Evolutionary conservation across 2,888 invertebrate genomes (phyloP).

Genomic region (Stramonita haemastoma): DNA sequence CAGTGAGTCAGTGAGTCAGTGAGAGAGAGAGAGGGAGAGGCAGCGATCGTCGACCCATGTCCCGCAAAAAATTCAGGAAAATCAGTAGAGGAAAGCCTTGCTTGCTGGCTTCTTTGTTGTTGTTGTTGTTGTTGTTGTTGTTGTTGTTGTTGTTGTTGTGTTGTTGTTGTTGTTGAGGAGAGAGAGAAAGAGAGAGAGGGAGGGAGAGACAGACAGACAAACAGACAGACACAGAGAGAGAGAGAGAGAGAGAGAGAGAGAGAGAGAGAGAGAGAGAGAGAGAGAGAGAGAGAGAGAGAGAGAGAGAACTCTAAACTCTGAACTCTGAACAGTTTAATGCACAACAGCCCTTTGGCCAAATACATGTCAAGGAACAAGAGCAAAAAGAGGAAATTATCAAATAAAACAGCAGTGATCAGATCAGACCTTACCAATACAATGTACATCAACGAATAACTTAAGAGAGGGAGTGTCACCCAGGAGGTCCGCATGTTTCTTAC

Average conservation of each 20-base stretch:
- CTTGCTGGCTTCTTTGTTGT: no score
- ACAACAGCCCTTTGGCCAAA: no score
- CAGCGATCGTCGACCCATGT: slow-evolving; percentile 87
- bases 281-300: not conserved
- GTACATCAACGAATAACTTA: no score
- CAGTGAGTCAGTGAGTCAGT: not conserved
- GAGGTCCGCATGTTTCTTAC: no score
- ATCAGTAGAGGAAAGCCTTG: slow-evolving; percentile 80
- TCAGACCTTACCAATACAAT: no score
- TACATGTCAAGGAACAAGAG: no score
- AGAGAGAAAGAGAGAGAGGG: not conserved
- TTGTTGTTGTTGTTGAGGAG: not conserved
- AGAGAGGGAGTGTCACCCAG: no score
- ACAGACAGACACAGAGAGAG: not conserved
- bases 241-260: not conserved
- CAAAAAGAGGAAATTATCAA: no score
- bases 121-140: no score
- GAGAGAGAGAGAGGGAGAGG: slow-evolving; percentile 80
- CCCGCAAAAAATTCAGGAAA: slow-evolving; percentile 90
- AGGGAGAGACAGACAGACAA: not conserved
- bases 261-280: not conserved
- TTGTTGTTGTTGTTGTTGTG: not conserved
- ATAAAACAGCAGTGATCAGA: no score
- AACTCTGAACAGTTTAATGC: not conserved
- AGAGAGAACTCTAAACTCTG: no score